These are phyloP conservation scores for Nemapogon koenigi DNA, from an alignment of 2,888 invertebrate species.

Conservation along the genomic window DNA sequence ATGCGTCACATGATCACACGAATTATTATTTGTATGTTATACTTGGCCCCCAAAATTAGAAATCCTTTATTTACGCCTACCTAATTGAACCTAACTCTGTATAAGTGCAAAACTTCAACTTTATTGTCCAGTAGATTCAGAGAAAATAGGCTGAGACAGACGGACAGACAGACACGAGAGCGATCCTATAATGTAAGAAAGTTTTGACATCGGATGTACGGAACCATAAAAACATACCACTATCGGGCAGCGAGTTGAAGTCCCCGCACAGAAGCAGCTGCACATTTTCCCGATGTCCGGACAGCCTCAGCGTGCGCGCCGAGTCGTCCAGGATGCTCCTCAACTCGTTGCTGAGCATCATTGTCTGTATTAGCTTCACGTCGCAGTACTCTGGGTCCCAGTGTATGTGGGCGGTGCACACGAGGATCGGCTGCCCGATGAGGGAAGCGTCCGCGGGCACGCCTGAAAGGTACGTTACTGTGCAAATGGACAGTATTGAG, in stretches of 20 bases:
- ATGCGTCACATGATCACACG: no score
- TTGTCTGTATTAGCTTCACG: constrained; percentile 98
- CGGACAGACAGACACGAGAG: no score
- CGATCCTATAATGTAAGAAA: no score
- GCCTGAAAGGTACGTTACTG: constrained; percentile 58
- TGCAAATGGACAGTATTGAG: no score
- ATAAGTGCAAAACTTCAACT: no score
- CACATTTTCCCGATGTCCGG: constrained; percentile 79
- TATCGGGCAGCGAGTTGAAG: constrained; percentile 97
- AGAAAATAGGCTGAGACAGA: no score
- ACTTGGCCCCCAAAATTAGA: no score
- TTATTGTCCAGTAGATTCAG: no score
- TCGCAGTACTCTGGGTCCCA: constrained; percentile 99
- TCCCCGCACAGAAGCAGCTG: constrained; percentile 96
- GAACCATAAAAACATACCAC: constrained; percentile 65
- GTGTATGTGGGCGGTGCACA: constrained; percentile 98
- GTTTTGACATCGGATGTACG: no score
- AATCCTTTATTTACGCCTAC: no score
- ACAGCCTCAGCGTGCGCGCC: constrained; percentile 76
- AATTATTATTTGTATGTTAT: no score
- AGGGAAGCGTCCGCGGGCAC: constrained; percentile 77
- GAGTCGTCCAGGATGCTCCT: constrained; percentile 87
- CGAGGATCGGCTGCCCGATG: constrained; percentile 85
- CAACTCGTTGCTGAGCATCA: constrained; percentile 97
- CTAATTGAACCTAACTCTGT: no score